A percentile compares a stretch with the other conserved stretches of the same genome.
phyloP scores from a whole-genome alignment of 2,888 invertebrate species.

The Vannuccia rotundouncinata region DNA sequence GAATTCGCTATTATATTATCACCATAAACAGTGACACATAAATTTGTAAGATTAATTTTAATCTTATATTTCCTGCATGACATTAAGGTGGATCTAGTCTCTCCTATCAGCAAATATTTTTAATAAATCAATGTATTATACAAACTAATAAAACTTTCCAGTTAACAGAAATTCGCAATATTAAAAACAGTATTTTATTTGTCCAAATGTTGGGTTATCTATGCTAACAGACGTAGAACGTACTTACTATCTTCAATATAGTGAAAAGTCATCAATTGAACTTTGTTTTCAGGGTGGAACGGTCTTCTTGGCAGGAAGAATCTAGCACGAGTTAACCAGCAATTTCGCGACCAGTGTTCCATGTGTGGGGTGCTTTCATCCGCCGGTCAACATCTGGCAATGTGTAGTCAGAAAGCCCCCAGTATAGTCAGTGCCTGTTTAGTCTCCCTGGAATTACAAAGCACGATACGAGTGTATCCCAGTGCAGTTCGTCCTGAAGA shows the following conservation, averaged over 20 bases:
- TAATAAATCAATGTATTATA: no score
- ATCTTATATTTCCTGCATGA: no score
- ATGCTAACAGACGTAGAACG: neutral
- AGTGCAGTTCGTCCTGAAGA: constrained; percentile 54
- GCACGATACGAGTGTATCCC: constrained; percentile 64
- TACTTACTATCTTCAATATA: neutral
- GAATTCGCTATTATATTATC: no score
- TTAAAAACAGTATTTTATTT: neutral
- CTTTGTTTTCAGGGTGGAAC: constrained; percentile 69
- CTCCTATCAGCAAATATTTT: no score
- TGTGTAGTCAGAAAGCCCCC: constrained; percentile 62
- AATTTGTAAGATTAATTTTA: no score
- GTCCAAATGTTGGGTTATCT: neutral
- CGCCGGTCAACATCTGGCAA: constrained; percentile 8
- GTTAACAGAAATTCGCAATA: neutral
- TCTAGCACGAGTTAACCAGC: constrained; percentile 74
- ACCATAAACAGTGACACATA: no score
- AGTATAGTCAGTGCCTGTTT: constrained; percentile 94
- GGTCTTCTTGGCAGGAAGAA: constrained; percentile 84
- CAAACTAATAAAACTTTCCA: neutral
- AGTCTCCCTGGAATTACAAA: constrained; percentile 85
- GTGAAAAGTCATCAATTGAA: no score
- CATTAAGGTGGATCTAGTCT: no score
- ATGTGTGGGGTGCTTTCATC: constrained; percentile 66
- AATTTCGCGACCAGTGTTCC: constrained; percentile 80